Conservation (phyloP, 2,797 vertebrate genomes). For the Tolypeutes matacus region DNA sequence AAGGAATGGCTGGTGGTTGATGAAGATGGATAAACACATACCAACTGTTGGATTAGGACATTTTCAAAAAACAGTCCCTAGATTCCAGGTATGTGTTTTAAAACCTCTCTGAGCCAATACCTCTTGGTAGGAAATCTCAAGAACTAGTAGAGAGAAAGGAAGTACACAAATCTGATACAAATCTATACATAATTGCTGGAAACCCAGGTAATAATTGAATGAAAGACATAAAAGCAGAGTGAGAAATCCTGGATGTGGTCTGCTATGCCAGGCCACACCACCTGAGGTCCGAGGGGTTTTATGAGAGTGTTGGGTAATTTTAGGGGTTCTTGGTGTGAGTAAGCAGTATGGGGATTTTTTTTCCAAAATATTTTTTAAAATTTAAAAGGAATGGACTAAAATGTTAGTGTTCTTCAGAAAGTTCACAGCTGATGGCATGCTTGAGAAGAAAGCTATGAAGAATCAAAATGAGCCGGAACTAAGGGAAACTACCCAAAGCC, state of each 20-base stretch:
- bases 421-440: not conserved
- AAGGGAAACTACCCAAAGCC: not conserved
- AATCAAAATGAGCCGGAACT: not conserved
- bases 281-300: not conserved
- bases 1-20: not conserved
- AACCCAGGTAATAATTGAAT: not conserved
- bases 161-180: not conserved
- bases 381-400: not conserved
- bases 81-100: not conserved
- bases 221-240: not conserved
- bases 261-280: not conserved
- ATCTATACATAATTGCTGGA: not conserved
- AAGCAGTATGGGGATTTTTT: not conserved
- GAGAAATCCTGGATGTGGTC: not conserved
- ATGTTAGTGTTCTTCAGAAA: not conserved
- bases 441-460: not conserved
- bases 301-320: not conserved
- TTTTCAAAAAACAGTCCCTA: not conserved
- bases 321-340: not conserved
- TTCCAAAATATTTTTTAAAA: not conserved
- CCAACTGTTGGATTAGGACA: not conserved
- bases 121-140: not conserved
- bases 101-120: not conserved
- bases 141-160: not conserved
- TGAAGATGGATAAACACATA: not conserved